Conservation (phyloP, 2,113 vertebrate genomes). For the Eulacestoma nigropectus region DNA sequence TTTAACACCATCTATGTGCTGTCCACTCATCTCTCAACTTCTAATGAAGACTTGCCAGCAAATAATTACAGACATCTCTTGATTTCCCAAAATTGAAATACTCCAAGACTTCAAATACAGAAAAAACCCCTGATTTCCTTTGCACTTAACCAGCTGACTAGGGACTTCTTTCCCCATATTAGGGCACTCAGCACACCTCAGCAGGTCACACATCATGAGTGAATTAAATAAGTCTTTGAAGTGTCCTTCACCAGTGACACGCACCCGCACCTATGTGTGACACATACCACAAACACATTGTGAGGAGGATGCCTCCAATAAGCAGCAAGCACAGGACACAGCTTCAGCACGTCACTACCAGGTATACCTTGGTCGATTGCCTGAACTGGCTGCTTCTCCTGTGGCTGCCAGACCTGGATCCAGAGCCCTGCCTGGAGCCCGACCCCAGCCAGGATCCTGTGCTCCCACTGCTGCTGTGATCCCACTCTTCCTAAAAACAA, state of each 20-base stretch:
- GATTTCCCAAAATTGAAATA: neutral
- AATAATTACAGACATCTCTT: neutral
- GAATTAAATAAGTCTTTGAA: neutral
- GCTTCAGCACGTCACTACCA: neutral
- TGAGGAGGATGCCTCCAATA: neutral
- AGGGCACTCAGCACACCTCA: neutral
- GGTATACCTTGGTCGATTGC: conserved; percentile 71
- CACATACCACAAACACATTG: neutral
- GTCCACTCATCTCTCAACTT: neutral
- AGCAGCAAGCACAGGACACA: neutral
- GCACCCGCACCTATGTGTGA: neutral
- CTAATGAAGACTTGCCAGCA: neutral
- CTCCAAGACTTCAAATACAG: neutral
- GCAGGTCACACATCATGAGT: neutral
- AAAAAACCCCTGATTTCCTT: neutral
- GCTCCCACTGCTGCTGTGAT: conserved; percentile 83
- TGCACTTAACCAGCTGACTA: neutral
- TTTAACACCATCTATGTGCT: neutral
- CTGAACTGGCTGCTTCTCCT: conserved; percentile 79
- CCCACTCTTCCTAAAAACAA: conserved; percentile 79
- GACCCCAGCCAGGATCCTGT: conserved; percentile 75
- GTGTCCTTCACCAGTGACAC: neutral
- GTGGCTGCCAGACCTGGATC: conserved; percentile 76
- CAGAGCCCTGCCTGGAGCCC: conserved; percentile 76
- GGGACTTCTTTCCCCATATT: neutral